Evolutionary conservation across 2,888 invertebrate genomes (phyloP), one percentile per base, ranked within the genome.

Genomic region (Cephus sareptanus): DNA sequence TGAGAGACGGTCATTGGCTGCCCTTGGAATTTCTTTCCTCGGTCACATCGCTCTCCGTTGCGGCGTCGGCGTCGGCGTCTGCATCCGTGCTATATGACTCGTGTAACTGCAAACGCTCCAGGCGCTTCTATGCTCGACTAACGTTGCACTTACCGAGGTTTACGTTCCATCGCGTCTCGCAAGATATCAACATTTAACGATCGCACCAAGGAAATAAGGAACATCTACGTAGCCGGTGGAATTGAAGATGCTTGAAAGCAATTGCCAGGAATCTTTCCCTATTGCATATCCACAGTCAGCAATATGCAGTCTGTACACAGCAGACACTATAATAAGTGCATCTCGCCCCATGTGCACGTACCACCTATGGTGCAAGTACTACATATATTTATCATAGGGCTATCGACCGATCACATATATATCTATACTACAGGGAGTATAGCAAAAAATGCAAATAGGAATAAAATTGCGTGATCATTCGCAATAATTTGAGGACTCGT

Each of bases 121-220:
- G 37, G 74, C 74, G n/a, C 83, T 78, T 77, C 81, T 78, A 80
- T 84, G 81, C 81, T 86, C 80, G 80, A 82, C 79, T 81, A 79
- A 76, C 79, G 80, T 82, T 76, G 82, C 82, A 79, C 81, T 82
- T 79, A 78, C 76, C 77, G 74, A 23, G 77, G 74, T 84, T 83
- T 81, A 83, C 83, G 82, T 82, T 77, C 80, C 30, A 71, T 34
- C 79, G 80, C 78, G 78, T 79, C 79, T 56, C 40, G 40, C 79
- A 83, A 76, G 80, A 83, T 84, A 82, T 75, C 81, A 82, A 83
- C 81, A 80, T 84, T 86, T 81, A 84, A 86, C 84, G 79, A 76
- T 79, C 80, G 74, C 30, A 78, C 80, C 75, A 74, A 79, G 71
- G 79, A 81, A 78, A 77, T 31, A 71, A 71, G 71, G 56, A 56